Evolutionary conservation across 2,797 vertebrate genomes (phyloP), one percentile per base, ranked within the genome.

Genomic region (Lacerta bilineata): DNA sequence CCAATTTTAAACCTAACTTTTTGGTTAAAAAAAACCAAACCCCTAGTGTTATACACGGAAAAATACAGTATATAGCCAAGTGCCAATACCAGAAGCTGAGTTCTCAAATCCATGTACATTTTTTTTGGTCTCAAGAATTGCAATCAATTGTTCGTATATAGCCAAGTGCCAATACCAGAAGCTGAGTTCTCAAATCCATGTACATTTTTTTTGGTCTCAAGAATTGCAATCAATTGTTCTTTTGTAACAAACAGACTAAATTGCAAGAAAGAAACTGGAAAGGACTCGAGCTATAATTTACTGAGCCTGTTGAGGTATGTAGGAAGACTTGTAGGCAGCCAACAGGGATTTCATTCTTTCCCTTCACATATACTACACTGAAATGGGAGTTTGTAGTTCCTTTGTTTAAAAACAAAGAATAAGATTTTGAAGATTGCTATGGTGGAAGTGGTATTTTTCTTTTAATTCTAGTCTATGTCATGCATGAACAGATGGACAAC

Each of bases 201-300:
- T 41, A 77, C 43, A 83, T 29, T n/a, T 74, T 55, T 55, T 55
- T 55, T 36, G 20, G 33, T 33, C 43, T 55, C n/a, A 83, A 72
- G 25, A 80, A 43, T 41, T 41, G 8, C 39, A 8, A 46, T 36
- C 18, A 80, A 23, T 68, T 91, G 87, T 86, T 61, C 9, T 33
- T 50, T 91, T 92, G 46, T 76, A 81, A 92, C 50, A 23, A 76
- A 88, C 27, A 83, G 64, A 87, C 89, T 90, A 82, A 87, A 46
- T 72, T 80, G 43, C 50, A 83, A 61, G 3, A 1, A 72, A 76
- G 8, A 1, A 61, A 78, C 91, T 88, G 80, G 93, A 81, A 1
- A 5, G 36, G 87, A 68, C 13, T 25, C 0, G 8, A 8, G 71
- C 8, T 3, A 10, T 81, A 75, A 87, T 87, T 50, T 46, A 18